Percentiles rank a stretch among this genome's conserved stretches.
phyloP scores from a whole-genome alignment of 1,140 invertebrate species.

The Anoplophora glabripennis region DNA sequence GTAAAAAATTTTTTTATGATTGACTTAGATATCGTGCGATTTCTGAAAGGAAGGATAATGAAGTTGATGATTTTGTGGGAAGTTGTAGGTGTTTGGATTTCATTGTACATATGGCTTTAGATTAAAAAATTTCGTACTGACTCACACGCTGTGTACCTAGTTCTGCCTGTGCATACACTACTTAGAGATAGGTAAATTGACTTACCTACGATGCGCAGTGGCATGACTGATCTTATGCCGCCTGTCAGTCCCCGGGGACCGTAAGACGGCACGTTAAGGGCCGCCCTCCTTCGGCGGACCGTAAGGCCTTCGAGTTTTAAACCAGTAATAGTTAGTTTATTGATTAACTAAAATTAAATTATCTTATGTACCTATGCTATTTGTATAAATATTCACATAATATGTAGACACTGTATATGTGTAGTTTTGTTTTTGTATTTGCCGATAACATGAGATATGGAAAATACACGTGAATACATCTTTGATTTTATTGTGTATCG shows the following conservation, averaged over 20 bases:
- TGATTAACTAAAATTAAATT: conserved; percentile 50
- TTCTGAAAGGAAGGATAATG: no score
- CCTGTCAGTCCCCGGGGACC: conserved; percentile 10
- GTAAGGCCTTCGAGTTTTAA: conserved; percentile 16
- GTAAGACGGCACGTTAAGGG: conserved; percentile 46
- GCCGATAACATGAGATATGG: conserved; percentile 43
- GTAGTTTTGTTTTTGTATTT: conserved; percentile 51
- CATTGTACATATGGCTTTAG: conserved; percentile 28
- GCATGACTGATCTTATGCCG: conserved; percentile 36
- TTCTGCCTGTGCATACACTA: conserved; percentile 35
- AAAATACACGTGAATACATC: conserved; percentile 45
- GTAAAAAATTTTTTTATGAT: no score
- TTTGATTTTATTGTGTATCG: conserved; percentile 1
- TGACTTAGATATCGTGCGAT: no score
- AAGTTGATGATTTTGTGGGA: no score
- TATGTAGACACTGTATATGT: conserved; percentile 50
- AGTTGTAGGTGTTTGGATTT: conserved; percentile 5
- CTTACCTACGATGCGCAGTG: conserved; percentile 37
- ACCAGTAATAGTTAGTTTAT: conserved; percentile 17
- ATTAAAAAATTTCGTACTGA: conserved; percentile 32
- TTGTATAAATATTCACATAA: conserved; percentile 48
- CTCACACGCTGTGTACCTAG: conserved; percentile 39
- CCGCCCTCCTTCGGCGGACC: conserved; percentile 29
- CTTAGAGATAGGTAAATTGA: conserved; percentile 19
- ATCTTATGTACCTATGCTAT: conserved; percentile 50